Percentiles rank a stretch among this genome's conserved stretches.
Conservation (phyloP, 2,113 vertebrate species). For the Galemys pyrenaicus region DNA sequence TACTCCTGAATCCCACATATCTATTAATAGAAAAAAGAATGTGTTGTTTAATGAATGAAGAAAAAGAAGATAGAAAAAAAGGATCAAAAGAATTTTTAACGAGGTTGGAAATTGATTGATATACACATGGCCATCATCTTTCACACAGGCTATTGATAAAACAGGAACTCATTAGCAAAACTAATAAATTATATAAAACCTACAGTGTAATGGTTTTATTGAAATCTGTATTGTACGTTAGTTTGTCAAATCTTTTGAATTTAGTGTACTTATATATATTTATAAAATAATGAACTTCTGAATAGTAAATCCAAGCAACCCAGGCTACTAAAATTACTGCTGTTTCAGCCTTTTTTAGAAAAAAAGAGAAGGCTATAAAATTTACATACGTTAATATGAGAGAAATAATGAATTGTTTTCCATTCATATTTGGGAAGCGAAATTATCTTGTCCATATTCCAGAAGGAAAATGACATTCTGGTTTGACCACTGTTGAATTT, state of each 20-base stretch:
- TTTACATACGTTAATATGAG: neutral
- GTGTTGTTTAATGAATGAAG: constrained; percentile 36
- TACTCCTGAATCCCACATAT: neutral
- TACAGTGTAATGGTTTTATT: neutral
- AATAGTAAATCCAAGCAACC: constrained; percentile 46
- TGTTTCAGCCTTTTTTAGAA: constrained; percentile 6
- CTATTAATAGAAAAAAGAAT: constrained; percentile 42
- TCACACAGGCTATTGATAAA: constrained; percentile 4
- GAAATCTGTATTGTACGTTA: neutral
- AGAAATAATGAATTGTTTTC: constrained; percentile 45
- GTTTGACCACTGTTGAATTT: neutral
- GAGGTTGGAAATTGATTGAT: neutral
- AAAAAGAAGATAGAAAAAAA: neutral
- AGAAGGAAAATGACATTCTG: neutral
- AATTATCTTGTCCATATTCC: neutral
- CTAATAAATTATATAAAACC: constrained; percentile 42
- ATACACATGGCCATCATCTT: neutral
- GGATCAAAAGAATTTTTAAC: neutral
- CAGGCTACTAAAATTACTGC: neutral
- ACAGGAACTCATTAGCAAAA: constrained; percentile 38
- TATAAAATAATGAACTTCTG: constrained; percentile 17
- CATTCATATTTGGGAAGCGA: neutral
- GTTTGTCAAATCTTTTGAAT: neutral
- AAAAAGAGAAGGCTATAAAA: constrained; percentile 20
- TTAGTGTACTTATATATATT: neutral